Conservation (phyloP, 2,113 vertebrate species). For the Trochalopteron elliotii region DNA sequence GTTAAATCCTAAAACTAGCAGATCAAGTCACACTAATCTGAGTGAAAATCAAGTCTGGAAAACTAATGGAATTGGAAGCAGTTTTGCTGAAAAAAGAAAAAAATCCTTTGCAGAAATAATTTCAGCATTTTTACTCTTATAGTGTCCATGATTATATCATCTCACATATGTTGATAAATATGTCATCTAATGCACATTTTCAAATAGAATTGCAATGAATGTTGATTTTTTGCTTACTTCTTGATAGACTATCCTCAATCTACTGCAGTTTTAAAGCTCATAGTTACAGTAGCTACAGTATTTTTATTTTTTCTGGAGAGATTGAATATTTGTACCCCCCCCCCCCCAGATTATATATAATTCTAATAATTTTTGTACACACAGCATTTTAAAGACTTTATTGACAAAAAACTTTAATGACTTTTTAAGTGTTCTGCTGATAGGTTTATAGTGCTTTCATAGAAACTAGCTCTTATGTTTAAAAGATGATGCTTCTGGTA, state of each 20-base stretch:
- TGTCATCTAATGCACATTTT: not conserved
- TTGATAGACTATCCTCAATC: not conserved
- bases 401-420: not conserved
- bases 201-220: not conserved
- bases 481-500: not conserved
- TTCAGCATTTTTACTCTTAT: not conserved
- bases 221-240: not conserved
- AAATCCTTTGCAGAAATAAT: not conserved
- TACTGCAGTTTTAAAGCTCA: not conserved
- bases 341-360: not conserved
- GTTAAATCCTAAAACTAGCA: not conserved
- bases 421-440: not conserved
- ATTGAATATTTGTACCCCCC: not conserved
- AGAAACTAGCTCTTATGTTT: not conserved
- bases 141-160: not conserved
- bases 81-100: not conserved
- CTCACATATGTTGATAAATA: accelerated
- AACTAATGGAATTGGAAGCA: not conserved
- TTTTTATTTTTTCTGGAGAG: not conserved
- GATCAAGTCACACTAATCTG: not conserved
- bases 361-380: not conserved
- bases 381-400: not conserved
- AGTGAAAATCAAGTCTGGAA: not conserved
- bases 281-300: not conserved
- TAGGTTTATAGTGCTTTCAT: not conserved